Base-by-base conservation (phyloP, 2,113 vertebrate species). In the Hippocampus comes region DNA sequence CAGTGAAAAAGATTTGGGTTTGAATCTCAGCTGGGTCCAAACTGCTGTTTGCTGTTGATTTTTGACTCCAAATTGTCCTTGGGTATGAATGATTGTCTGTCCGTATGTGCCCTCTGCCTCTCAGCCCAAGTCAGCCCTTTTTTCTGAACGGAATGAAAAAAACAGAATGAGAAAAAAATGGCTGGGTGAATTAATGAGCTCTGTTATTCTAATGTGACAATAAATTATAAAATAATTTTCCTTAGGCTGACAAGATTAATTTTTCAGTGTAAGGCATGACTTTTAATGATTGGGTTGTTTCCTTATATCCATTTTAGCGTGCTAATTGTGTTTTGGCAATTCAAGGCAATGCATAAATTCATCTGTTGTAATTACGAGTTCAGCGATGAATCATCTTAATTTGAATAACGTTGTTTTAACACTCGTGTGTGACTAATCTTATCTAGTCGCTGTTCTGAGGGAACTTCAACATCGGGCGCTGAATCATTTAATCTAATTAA, bases 401-500 rank as follows among this genome's bases (percentile, higher is more conserved):
- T 81, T 77, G 76, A 79, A 76, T 85, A 79, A 84, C 76, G 76
- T 70, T 84, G 77, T 82, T 75, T 75, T 81, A 72, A 80, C 76
- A 63, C 76, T 84, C 67, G 34, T 73, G 48, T 84, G 78, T 77
- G 67, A 80, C 75, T 68, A 66, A 88, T 89, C 82, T 82, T 83
- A 92, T 92, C 85, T 76, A 53, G 73, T 77, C 81, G 79, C 69
- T 65, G 72, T 83, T 81, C 41, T 23, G 70, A 75, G 77, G 77
- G 80, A 77, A 84, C 86, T 84, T 75, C 51, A 81, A 74, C 86
- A 81, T 83, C 81, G 85, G 87, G 77, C 85, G 86, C 81, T 88
- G 74, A 91, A 90, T 91, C 86, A 85, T 89, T 90, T 89, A 89
- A 92, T 91, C 83, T 90, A 93, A 93, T 93, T 92, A 92, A 87